Base-by-base conservation (phyloP, 2,113 vertebrate genomes). In the Ia io region DNA sequence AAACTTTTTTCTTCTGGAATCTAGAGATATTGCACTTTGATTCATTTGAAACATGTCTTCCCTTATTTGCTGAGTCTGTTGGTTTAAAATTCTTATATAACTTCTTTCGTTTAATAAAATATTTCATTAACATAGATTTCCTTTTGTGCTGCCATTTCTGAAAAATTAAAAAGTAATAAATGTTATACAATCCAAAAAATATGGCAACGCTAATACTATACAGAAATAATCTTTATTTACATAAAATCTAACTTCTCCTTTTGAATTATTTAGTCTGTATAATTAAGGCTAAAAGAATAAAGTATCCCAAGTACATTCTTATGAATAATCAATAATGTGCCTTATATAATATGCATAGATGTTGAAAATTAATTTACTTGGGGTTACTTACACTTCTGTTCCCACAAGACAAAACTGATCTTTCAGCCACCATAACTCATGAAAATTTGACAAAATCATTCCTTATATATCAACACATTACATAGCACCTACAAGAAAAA, bases 81-180 rank as follows among this genome's bases (percentile, higher is more conserved):
- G 35, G 85, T 97, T 97, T 98, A 93, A 93, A 98, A 96, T 95
- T 98, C 91, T 96, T 98, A 97, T 97, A 97, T 97, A 98, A 96
- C 93, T 97, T 98, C 79, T 96, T 98, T 87, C 90, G 97, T 92
- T 99, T 98, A 97, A 98, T 96, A 97, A 98, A 98, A 96, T 97
- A 97, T 35, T 98, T 97, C 92, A 98, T 97, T 97, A 98, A 95
- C 3, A 97, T 0, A 96, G 97, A 98, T 94, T 98, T 99, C 88
- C 98, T 98, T 97, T 98, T 98, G 98, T 98, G 98, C 97, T 98
- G 98, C 97, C 98, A 98, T 98, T 98, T 98, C 98, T 99, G 98
- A 84, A 98, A 98, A 95, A 98, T 84, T 94, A 6, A 97, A 96
- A 37, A 95, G 93, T 32, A 96, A 93, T 94, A 73, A 98, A 84